Evolutionary conservation across 2,113 vertebrate genomes (phyloP).

Genomic region (Morone saxatilis): DNA sequence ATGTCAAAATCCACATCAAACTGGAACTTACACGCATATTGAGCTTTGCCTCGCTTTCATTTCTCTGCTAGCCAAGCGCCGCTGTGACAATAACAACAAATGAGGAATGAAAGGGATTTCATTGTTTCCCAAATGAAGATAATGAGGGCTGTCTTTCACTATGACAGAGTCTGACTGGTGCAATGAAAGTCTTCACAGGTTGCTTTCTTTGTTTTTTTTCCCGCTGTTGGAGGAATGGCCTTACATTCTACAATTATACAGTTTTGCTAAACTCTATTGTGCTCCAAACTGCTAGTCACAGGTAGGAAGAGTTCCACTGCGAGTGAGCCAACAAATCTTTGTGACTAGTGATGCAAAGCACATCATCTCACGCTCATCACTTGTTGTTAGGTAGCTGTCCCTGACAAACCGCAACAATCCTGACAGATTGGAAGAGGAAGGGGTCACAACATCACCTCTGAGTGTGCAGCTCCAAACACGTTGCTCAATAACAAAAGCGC

Average conservation of each 20-base stretch:
- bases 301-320: background rate
- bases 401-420: constrained; percentile 14
- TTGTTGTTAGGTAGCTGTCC: constrained; percentile 6
- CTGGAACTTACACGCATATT: constrained; percentile 68
- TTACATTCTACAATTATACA: constrained; percentile 14
- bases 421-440: constrained; percentile 9
- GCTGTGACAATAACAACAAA: constrained; percentile 71
- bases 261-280: constrained; percentile 12
- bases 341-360: constrained; percentile 13
- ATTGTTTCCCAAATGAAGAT: constrained; percentile 78
- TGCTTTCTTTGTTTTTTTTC: constrained; percentile 23
- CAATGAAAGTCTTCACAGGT: constrained; percentile 46
- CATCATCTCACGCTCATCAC: constrained; percentile 2
- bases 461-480: constrained; percentile 26
- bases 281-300: background rate
- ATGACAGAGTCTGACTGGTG: constrained; percentile 31
- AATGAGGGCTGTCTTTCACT: constrained; percentile 64
- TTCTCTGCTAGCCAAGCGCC: constrained; percentile 54
- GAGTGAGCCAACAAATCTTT: background rate
- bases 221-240: constrained; percentile 19
- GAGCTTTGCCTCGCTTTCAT: constrained; percentile 71
- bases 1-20: constrained; percentile 84
- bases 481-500: constrained; percentile 35
- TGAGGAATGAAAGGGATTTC: constrained; percentile 70
- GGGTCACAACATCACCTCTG: background rate